Percentiles rank a stretch among this genome's conserved stretches.
Conservation (phyloP, 1,140 invertebrate genomes). For the Episyrphus balteatus region DNA sequence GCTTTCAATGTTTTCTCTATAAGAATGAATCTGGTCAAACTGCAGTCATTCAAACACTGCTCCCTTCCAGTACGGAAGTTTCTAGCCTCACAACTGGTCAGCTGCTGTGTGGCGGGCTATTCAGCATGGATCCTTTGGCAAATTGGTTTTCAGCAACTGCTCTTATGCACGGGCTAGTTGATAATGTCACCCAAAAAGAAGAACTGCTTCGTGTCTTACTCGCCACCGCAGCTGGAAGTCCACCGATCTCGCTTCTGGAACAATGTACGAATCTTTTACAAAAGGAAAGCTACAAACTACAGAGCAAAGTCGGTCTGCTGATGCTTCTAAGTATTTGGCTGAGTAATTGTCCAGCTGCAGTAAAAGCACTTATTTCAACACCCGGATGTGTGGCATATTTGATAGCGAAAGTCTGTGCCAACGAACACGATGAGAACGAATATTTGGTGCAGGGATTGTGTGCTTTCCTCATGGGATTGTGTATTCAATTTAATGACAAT, state of each 20-base stretch:
- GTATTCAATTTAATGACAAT: slow-evolving; percentile 87
- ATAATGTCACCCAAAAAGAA: slow-evolving; percentile 83
- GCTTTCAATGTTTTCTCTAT: slow-evolving; percentile 91
- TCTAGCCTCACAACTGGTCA: slow-evolving; percentile 65
- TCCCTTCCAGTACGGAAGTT: slow-evolving; percentile 73
- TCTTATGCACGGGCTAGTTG: slow-evolving; percentile 80
- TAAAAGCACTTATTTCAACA: slow-evolving; percentile 72
- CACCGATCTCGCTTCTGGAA: slow-evolving; percentile 77
- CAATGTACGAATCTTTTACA: slow-evolving; percentile 77
- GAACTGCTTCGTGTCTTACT: slow-evolving; percentile 85
- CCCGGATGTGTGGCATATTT: slow-evolving; percentile 79
- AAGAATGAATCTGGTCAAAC: slow-evolving; percentile 85
- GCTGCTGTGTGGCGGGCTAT: slow-evolving; percentile 87
- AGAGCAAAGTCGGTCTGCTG: slow-evolving; percentile 83
- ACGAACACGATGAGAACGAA: slow-evolving; percentile 78
- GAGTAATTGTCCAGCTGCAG: slow-evolving; percentile 69
- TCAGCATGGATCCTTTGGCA: slow-evolving; percentile 82
- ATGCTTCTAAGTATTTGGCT: slow-evolving; percentile 88
- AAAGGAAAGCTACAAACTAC: slow-evolving; percentile 66
- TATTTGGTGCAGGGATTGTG: slow-evolving; percentile 82
- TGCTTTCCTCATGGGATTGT: slow-evolving; percentile 88
- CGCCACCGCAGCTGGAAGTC: slow-evolving; percentile 71
- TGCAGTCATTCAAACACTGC: slow-evolving; percentile 78
- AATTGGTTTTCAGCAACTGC: slow-evolving; percentile 95
- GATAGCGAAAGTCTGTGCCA: slow-evolving; percentile 63